Base-by-base conservation (phyloP, 1,140 invertebrate species). In the Caenorhabditis remanei region DNA sequence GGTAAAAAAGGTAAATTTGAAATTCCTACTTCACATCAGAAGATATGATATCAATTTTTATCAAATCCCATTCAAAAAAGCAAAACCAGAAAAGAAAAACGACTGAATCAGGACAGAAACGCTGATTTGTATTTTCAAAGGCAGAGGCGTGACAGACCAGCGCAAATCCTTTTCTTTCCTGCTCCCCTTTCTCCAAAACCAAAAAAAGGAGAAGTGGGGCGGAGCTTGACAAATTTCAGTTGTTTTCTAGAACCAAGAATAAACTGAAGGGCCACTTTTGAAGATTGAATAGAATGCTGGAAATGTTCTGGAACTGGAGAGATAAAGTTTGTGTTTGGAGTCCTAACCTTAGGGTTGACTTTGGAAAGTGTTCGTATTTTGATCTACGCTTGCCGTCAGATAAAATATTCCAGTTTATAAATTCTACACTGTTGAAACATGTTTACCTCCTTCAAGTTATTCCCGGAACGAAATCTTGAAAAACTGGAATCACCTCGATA, bases 141-240 rank as follows among this genome's bases (percentile, higher is more conserved):
- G 14, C 43, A 48, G 24, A 71, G 71, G 71, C 71, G 71, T 79
- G 71, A 19, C 71, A 79, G 71, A 50, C 32, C 43, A 50, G 71
- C 71, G 46, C 71, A 79, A 79, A 79, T 79, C 71, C 71, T 79
- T 53, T 32, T 50, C 46, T 71, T 46, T 41, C 41, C 19, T 46
- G 9, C 46, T n/a, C 46, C n/a, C 40, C 41, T 43, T 67, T 43
- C 65, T 16, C 53, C 71, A 50, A 50, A 50, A 48, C 71, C 19
- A 24, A 67, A 41, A 41, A 53, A 53, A 46, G 41, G 46, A 53
- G 50, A 46, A 79, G n/a, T 32, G 21, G 46, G 71, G 71, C 71
- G 71, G 71, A 50, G 71, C 40, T 19, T 79, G 43, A 79, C 46
- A 79, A 79, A 46, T 79, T 79, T 50, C 71, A 79, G 71, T 79